Percentiles rank a stretch among this genome's conserved stretches.
Conservation (phyloP, 2,797 vertebrate genomes). For the Tolypeutes matacus region DNA sequence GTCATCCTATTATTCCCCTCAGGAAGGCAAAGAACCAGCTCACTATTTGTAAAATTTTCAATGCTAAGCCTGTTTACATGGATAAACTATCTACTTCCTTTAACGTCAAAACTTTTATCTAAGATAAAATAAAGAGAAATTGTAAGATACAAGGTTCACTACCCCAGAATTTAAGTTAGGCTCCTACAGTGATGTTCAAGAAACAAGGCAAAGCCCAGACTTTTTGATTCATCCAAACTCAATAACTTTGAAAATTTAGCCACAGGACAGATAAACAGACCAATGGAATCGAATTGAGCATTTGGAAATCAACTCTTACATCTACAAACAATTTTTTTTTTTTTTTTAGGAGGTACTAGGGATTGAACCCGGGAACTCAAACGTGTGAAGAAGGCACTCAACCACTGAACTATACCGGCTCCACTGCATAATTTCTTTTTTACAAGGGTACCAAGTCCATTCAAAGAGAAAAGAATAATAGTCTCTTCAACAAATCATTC, state of each 20-base stretch:
- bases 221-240: not conserved
- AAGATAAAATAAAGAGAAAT: constrained; percentile 37
- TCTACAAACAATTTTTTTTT: too few species aligned
- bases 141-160: not conserved
- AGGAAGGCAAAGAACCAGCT: not conserved
- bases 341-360: too few species aligned
- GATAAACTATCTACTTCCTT: not conserved
- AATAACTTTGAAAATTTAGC: constrained; percentile 12
- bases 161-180: not conserved
- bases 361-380: too few species aligned
- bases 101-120: not conserved
- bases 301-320: too few species aligned
- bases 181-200: not conserved
- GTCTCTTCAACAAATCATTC: too few species aligned
- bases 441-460: too few species aligned
- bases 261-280: not conserved
- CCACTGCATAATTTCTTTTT: too few species aligned
- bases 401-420: too few species aligned
- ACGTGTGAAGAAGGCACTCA: too few species aligned
- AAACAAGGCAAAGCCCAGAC: not conserved
- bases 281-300: too few species aligned
- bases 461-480: too few species aligned
- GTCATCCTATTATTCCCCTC: not conserved
- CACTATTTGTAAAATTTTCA: not conserved
- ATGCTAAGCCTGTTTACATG: not conserved